Conservation (phyloP, 2,888 invertebrate genomes). For the Andricus quercusramuli region DNA sequence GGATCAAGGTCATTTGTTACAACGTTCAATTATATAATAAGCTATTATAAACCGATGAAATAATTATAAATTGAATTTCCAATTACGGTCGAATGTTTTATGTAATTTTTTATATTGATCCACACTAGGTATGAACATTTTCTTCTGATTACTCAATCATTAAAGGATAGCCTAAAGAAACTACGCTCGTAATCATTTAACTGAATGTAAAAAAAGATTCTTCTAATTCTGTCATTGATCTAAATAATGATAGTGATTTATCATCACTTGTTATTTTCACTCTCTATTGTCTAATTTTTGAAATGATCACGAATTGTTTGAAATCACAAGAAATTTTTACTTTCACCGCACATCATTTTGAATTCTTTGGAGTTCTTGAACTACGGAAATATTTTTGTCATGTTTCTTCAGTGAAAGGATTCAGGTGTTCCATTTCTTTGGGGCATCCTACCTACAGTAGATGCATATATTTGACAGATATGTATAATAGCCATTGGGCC, state of each 20-base stretch:
- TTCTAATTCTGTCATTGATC: no score
- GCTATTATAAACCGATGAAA: neutral
- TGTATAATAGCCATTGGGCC: conserved; percentile 48
- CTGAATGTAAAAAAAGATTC: neutral
- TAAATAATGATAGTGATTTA: no score
- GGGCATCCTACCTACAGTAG: neutral
- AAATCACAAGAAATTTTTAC: no score
- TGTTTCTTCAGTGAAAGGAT: conserved; percentile 24
- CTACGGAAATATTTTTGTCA: neutral
- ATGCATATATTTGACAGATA: conserved; percentile 20
- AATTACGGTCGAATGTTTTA: neutral
- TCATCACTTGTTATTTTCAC: neutral
- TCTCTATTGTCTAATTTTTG: no score
- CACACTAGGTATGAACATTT: neutral
- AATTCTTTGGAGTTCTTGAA: neutral
- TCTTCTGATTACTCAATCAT: neutral
- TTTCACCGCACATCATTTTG: neutral
- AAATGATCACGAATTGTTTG: neutral
- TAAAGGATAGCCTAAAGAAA: neutral
- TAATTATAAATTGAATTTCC: neutral
- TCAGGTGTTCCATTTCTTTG: conserved; percentile 38
- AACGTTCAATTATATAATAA: neutral
- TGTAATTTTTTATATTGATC: neutral
- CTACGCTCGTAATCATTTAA: conserved; percentile 5
- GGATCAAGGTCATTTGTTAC: conserved; percentile 34